phyloP scores from a whole-genome alignment of 2,113 vertebrate genomes.

The Elanus axillaris region DNA sequence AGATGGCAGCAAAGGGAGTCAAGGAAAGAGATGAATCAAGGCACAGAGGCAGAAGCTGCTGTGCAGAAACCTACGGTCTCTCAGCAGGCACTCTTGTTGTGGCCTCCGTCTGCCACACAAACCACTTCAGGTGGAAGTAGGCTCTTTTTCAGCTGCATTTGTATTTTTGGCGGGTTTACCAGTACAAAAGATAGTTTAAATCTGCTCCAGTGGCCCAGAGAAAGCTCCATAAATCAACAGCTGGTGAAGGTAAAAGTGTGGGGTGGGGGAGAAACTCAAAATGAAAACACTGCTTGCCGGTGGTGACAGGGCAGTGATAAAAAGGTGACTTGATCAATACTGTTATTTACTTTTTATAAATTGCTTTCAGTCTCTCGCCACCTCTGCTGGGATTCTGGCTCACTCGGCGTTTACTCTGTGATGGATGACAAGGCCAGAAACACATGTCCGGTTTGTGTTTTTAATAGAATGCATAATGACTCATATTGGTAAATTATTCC shows the following conservation, averaged over 20 bases:
- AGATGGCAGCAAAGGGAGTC: not conserved
- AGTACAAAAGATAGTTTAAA: not conserved
- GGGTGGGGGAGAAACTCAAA: not conserved
- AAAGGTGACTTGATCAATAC: constrained; percentile 57
- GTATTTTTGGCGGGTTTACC: not conserved
- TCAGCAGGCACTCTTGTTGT: not conserved
- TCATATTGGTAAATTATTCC: constrained; percentile 48
- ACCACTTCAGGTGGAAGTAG: not conserved
- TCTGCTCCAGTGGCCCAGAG: not conserved
- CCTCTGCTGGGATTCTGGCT: constrained; percentile 35
- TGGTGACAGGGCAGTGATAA: constrained; percentile 48
- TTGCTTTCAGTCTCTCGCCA: constrained; percentile 24
- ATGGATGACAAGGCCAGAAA: constrained; percentile 58
- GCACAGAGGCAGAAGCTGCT: not conserved
- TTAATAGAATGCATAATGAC: constrained; percentile 59
- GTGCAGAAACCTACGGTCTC: not conserved
- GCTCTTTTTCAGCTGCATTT: not conserved
- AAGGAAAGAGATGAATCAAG: not conserved
- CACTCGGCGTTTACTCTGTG: constrained; percentile 26
- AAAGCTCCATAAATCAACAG: constrained; percentile 39
- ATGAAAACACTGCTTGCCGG: not conserved
- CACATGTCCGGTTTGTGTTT: constrained; percentile 25
- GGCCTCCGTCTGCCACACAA: not conserved
- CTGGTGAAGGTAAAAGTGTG: not conserved
- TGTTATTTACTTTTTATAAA: constrained; percentile 67